Evolutionary conservation across 1,140 invertebrate species (phyloP), one percentile per base, ranked within the genome.

Genomic region (Drosophila teissieri): DNA sequence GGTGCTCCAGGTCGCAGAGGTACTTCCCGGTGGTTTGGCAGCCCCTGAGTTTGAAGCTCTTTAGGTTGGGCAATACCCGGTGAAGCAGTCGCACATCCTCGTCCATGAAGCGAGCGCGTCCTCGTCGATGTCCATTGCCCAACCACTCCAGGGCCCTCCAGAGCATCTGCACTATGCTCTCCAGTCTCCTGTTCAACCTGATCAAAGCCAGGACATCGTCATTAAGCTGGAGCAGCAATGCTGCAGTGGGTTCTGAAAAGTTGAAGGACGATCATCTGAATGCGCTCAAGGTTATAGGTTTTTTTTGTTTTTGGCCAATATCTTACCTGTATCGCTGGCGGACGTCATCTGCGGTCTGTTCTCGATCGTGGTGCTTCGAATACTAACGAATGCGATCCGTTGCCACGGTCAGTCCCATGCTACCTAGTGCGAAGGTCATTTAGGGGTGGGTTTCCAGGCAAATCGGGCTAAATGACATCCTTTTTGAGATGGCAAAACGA

Each of bases 131-230:
- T 1, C 37, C 63, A 2, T 36, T 62, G 17, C 63, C 72, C 42
- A 75, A 31, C 86, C 86, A 82, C 36, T 90, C 88, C 53, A 84
- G 89, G 17, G 80, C 81, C 12, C 88, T 60, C 88, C 88, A 91
- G 12, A 91, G 49, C 22, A 67, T 58, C 27, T 81, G 73, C 5
- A 91, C 83, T 27, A 91, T 77, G 45, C 53, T 73, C 37, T 58
- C 42, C 34, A 91, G 57, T 2, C 88, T 70, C 15, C 73, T 70
- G 31, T 91, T 80, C 39, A 91, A 37, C 39, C 78, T 72, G 19
- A 91, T 91, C 19, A 88, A n/a, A 7, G 70, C 69, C 64, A 91
- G 27, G 10, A 91, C 89, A 67, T 91, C 88, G 46, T 91, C 88
- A 19, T 91, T 91, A 3, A 91, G 69, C 37, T 91, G 79, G 62